Conservation (phyloP, 2,888 invertebrate genomes). For the Cyclophora punctaria region DNA sequence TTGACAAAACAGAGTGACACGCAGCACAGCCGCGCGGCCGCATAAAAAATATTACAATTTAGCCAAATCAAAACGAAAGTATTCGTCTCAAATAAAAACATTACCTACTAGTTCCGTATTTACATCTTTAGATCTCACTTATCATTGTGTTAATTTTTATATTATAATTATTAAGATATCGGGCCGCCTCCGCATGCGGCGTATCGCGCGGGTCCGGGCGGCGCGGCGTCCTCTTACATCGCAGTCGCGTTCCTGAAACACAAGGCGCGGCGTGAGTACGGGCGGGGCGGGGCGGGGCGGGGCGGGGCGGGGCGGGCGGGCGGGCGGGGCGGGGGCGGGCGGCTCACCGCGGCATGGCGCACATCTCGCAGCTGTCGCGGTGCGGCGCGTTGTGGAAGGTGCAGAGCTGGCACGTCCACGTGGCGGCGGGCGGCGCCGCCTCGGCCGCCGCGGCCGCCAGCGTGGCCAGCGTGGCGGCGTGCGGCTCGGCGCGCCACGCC, state of each 20-base stretch:
- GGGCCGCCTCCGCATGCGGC: not conserved
- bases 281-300: not conserved
- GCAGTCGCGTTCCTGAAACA: slow-evolving; percentile 15
- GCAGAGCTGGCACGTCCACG: slow-evolving; percentile 96
- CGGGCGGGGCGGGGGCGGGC: not conserved
- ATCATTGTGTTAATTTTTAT: no score
- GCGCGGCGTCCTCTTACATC: slow-evolving; percentile 9
- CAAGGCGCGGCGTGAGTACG: not conserved
- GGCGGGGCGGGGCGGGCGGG: not conserved
- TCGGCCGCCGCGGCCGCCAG: slow-evolving; percentile 53
- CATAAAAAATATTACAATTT: no score
- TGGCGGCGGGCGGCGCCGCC: slow-evolving; percentile 66
- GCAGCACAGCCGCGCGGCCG: no score
- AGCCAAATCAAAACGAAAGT: no score
- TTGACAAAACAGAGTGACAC: no score
- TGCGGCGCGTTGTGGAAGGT: slow-evolving; percentile 92
- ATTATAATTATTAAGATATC: no score
- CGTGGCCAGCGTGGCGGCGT: slow-evolving; percentile 91
- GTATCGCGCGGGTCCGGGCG: not conserved
- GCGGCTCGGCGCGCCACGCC: slow-evolving; percentile 84
- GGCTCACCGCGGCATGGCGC: slow-evolving; percentile 84
- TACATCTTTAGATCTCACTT: no score
- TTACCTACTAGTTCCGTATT: no score
- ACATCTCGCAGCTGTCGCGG: slow-evolving; percentile 90
- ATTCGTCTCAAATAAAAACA: no score